Percentiles rank a stretch among this genome's conserved stretches.
Conservation (phyloP, 2,113 vertebrate species). For the Alectura lathami region DNA sequence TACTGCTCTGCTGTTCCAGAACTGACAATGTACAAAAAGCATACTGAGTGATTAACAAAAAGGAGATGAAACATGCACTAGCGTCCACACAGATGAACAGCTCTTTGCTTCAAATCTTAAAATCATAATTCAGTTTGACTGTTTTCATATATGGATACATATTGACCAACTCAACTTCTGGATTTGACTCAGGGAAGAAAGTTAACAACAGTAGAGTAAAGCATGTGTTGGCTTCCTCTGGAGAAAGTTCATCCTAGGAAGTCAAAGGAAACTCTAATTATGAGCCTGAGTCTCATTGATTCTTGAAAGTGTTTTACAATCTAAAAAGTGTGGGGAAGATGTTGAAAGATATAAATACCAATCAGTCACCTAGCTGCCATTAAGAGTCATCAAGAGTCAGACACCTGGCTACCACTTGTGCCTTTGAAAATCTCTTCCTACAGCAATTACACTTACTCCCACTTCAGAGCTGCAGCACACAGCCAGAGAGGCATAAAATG, state of each 20-base stretch:
- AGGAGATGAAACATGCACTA: not conserved
- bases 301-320: conserved; percentile 7
- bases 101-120: not conserved
- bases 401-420: not conserved
- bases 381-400: not conserved
- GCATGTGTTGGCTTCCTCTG: not conserved
- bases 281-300: not conserved
- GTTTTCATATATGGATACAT: not conserved
- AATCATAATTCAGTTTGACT: not conserved
- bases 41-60: not conserved
- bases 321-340: not conserved
- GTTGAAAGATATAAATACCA: not conserved
- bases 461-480: not conserved
- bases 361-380: conserved; percentile 6
- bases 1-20: not conserved
- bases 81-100: not conserved
- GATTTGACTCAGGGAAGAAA: not conserved
- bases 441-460: not conserved
- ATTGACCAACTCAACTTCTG: not conserved
- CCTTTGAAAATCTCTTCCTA: conserved; percentile 33
- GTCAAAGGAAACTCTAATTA: not conserved
- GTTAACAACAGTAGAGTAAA: not conserved
- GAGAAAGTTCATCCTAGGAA: not conserved
- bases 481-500: conserved; percentile 6
- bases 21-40: not conserved